A percentile compares a stretch with the other conserved stretches of the same genome.
These are phyloP conservation scores for Drosophila sturtevanti DNA, from an alignment of 1,140 invertebrate species.

Conservation along the genomic window DNA sequence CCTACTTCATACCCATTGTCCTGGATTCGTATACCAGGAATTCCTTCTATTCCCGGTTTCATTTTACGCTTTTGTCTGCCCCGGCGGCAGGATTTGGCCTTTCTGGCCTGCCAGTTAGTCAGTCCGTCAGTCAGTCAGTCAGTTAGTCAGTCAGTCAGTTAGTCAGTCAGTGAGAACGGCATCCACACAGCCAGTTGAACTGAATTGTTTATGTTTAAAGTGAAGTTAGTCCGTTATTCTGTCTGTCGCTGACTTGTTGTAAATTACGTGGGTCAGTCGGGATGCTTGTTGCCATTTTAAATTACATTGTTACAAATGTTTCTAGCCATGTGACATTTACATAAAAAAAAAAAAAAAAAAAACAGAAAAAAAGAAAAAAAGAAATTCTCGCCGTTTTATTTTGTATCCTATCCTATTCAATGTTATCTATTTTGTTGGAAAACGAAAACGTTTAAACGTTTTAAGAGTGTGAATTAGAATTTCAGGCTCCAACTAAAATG, in stretches of 20 bases:
- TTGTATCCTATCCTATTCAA: too few species aligned
- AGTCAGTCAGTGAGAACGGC: neutral
- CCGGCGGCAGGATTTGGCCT: constrained; percentile 65
- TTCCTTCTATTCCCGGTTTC: constrained; percentile 31
- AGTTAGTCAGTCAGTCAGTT: neutral
- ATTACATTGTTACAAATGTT: constrained; percentile 71
- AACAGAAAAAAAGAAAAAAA: constrained; percentile 26
- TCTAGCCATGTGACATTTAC: constrained; percentile 34
- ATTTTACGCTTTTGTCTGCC: constrained; percentile 26
- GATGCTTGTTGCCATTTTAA: constrained; percentile 48
- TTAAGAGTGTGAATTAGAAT: too few species aligned
- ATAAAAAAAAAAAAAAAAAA: constrained; percentile 19
- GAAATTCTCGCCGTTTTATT: too few species aligned
- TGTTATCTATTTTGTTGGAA: too few species aligned
- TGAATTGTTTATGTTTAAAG: constrained; percentile 57
- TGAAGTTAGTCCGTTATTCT: constrained; percentile 14
- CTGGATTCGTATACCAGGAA: constrained; percentile 21
- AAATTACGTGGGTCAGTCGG: constrained; percentile 47
- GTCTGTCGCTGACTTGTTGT: constrained; percentile 51
- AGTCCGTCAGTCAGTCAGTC: neutral
- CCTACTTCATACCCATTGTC: constrained; percentile 9
- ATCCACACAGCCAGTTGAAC: constrained; percentile 8
- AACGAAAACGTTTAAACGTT: too few species aligned
- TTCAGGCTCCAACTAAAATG: too few species aligned
- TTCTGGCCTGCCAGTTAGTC: constrained; percentile 29